phyloP scores from a whole-genome alignment of 1,140 invertebrate genomes.

The Holcopasites calliopsidis region DNA sequence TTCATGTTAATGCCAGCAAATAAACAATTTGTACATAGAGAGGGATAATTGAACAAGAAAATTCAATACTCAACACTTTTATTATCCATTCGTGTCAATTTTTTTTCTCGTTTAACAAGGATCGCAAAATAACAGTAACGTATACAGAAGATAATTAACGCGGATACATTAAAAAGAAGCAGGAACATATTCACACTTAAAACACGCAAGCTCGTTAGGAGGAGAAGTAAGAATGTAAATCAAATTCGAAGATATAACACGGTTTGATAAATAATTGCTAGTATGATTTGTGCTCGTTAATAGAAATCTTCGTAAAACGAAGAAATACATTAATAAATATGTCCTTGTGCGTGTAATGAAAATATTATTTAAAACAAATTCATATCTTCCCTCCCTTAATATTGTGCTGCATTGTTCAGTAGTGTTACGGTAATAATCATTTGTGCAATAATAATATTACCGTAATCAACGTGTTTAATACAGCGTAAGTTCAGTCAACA shows the following conservation, averaged over 20 bases:
- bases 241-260: too few relatives aligned
- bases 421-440: slow-evolving; percentile 13
- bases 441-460: slow-evolving; percentile 37
- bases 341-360: neutral
- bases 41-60: neutral
- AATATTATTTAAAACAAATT: slow-evolving; percentile 5
- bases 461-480: neutral
- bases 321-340: slow-evolving; percentile 15
- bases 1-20: neutral
- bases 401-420: slow-evolving; percentile 38
- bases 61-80: slow-evolving; percentile 45
- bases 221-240: too few relatives aligned
- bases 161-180: slow-evolving; percentile 14
- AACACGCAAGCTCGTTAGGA: neutral
- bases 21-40: neutral
- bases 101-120: slow-evolving; percentile 45
- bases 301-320: too few relatives aligned
- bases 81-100: slow-evolving; percentile 38
- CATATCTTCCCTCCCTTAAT: neutral
- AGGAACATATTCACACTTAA: slow-evolving; percentile 3
- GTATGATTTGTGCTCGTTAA: too few relatives aligned
- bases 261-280: too few relatives aligned
- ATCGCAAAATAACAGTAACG: slow-evolving; percentile 47
- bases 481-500: neutral
- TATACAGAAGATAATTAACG: slow-evolving; percentile 17